Conservation (phyloP, 2,797 vertebrate species). For the Aeoliscus strigatus region DNA sequence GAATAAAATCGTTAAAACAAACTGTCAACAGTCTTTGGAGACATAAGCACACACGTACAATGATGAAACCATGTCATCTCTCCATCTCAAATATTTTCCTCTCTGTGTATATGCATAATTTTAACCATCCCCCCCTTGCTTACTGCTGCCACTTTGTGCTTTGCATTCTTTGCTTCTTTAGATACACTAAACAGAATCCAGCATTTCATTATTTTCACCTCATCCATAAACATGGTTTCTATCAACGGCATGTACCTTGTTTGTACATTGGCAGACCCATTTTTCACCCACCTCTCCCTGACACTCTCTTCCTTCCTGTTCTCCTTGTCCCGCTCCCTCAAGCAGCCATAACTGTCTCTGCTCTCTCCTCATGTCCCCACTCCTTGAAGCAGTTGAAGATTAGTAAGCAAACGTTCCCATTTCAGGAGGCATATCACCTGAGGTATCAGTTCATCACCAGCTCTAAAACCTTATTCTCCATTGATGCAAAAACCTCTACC, state of each 20-base stretch:
- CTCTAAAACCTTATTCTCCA: conserved; percentile 8
- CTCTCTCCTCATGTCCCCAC: conserved; percentile 14
- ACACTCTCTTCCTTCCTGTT: conserved; percentile 31
- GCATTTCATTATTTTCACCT: conserved; percentile 1
- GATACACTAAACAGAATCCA: conserved; percentile 7
- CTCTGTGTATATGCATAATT: not conserved
- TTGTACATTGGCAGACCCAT: conserved; percentile 25
- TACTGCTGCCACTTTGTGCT: not conserved
- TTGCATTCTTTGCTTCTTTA: not conserved
- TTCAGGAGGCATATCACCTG: conserved; percentile 22
- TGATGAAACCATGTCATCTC: conserved; percentile 7
- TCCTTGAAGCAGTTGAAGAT: conserved; percentile 27
- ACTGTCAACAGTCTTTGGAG: conserved; percentile 14
- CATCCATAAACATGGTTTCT: conserved; percentile 9
- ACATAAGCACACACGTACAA: too few relatives aligned
- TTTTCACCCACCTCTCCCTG: conserved; percentile 14
- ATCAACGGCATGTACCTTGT: conserved; percentile 25
- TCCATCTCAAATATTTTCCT: conserved; percentile 13
- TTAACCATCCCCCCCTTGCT: not conserved
- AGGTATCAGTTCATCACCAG: conserved; percentile 19
- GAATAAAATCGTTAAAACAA: conserved; percentile 3
- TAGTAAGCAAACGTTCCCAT: conserved; percentile 23
- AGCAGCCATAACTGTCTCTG: conserved; percentile 61
- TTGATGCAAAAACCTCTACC: too few relatives aligned
- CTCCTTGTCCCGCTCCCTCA: conserved; percentile 50